These are phyloP conservation scores for Silurus lanzhouensis DNA, from an alignment of 2,797 vertebrate genomes.

Conservation along the genomic window DNA sequence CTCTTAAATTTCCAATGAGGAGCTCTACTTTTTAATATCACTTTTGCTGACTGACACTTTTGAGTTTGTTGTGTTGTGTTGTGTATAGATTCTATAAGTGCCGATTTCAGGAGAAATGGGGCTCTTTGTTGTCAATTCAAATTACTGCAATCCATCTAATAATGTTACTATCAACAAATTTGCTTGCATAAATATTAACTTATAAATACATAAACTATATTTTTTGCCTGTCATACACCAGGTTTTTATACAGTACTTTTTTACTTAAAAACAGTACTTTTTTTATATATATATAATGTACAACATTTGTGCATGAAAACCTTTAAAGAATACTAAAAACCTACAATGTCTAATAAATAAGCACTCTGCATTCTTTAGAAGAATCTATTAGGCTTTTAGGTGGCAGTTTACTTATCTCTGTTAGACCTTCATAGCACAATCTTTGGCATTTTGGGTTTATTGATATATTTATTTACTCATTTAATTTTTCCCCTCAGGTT, in stretches of 20 bases:
- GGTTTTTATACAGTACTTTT: background rate
- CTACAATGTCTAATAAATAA: background rate
- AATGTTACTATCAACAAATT: background rate
- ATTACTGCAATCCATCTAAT: background rate
- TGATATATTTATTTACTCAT: too few species aligned
- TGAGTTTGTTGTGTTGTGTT: background rate
- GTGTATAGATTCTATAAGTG: background rate
- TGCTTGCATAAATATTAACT: background rate
- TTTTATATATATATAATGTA: too few species aligned
- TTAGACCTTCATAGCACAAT: background rate
- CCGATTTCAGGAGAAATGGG: background rate
- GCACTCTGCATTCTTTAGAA: background rate
- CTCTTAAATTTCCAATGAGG: constrained; percentile 1
- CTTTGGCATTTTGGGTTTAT: background rate
- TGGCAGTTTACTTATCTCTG: background rate
- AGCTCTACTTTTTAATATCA: background rate
- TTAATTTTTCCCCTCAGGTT: background rate
- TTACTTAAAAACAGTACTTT: too few species aligned
- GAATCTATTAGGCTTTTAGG: background rate
- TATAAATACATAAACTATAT: background rate
- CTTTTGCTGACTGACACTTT: constrained; percentile 15
- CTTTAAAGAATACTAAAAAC: background rate
- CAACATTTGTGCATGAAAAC: background rate
- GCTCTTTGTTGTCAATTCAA: background rate
- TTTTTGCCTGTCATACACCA: too few species aligned